phyloP scores from a whole-genome alignment of 1,140 invertebrate species.

The Pectinophora gossypiella region DNA sequence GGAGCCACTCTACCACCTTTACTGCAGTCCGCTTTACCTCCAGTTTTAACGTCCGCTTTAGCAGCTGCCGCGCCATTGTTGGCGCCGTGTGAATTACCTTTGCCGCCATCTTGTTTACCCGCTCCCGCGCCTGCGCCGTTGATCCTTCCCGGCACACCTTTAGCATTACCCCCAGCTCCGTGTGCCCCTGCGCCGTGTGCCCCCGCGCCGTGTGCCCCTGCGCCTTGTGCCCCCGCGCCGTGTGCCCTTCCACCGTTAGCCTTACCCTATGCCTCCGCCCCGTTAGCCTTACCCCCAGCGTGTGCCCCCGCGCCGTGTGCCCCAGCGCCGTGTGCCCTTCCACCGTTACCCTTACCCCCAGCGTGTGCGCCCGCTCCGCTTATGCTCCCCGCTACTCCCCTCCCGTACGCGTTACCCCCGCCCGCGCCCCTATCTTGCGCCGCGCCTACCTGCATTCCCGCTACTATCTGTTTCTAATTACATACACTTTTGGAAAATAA shows the following conservation, averaged over 20 bases:
- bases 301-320: too few relatives aligned
- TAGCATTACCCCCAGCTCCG: conserved; percentile 12
- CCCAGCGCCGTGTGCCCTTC: too few relatives aligned
- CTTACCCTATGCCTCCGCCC: not conserved
- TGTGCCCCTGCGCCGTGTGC: too few relatives aligned
- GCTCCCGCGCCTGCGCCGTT: not conserved
- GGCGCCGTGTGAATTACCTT: not conserved
- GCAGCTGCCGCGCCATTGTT: conserved; percentile 34
- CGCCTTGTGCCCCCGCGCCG: too few relatives aligned
- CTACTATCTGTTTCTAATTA: not conserved
- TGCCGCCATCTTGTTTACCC: not conserved
- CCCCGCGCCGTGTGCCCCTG: too few relatives aligned
- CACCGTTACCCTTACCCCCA: too few relatives aligned
- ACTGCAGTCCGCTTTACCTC: conserved; percentile 32
- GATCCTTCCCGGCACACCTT: not conserved
- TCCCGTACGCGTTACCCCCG: too few relatives aligned
- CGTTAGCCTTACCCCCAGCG: not conserved
- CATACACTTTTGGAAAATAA: not conserved
- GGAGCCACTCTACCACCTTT: conserved; percentile 33
- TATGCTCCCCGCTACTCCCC: conserved; percentile 7
- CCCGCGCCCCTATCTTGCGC: not conserved
- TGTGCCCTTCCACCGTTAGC: too few relatives aligned
- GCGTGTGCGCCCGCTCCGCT: conserved; percentile 9
- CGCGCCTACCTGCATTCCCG: not conserved
- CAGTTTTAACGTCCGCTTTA: conserved; percentile 33